phyloP scores from a whole-genome alignment of 2,113 vertebrate species.

The Myrmophylax atrothorax region DNA sequence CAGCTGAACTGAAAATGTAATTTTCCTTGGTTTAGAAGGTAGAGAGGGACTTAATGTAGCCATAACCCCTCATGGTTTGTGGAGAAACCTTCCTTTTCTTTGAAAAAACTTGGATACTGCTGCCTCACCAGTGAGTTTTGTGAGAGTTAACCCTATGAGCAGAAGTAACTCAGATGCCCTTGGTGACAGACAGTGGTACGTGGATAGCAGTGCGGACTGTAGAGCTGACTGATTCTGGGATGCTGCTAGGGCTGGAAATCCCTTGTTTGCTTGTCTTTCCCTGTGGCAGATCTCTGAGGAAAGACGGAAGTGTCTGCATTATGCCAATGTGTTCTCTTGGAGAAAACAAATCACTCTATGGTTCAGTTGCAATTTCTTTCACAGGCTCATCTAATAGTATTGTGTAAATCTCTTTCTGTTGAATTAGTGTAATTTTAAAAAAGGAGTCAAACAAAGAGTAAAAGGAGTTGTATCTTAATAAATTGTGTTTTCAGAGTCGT shows the following conservation, averaged over 20 bases:
- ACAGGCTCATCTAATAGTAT: not conserved
- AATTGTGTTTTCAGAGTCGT: not conserved
- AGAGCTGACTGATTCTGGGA: not conserved
- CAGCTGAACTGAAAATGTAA: not conserved
- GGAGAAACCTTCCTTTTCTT: not conserved
- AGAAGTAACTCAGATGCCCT: not conserved
- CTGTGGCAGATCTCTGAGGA: not conserved
- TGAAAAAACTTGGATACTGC: not conserved
- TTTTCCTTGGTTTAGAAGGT: not conserved
- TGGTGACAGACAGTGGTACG: fast-evolving
- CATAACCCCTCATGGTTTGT: not conserved
- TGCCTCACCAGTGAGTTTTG: not conserved
- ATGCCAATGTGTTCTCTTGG: not conserved
- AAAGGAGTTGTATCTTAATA: not conserved
- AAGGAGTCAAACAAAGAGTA: not conserved
- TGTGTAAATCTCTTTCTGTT: not conserved
- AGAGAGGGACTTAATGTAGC: not conserved
- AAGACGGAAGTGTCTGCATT: fast-evolving
- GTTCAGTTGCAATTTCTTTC: not conserved
- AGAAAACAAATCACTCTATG: not conserved
- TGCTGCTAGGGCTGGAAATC: not conserved
- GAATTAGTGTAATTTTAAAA: not conserved
- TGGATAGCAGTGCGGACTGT: not conserved
- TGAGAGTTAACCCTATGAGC: not conserved
- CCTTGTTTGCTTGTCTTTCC: not conserved